Evolutionary conservation across 92 coral and sea anemone species (phyloP).

Genomic region (Umimayanthus kanabou): DNA sequence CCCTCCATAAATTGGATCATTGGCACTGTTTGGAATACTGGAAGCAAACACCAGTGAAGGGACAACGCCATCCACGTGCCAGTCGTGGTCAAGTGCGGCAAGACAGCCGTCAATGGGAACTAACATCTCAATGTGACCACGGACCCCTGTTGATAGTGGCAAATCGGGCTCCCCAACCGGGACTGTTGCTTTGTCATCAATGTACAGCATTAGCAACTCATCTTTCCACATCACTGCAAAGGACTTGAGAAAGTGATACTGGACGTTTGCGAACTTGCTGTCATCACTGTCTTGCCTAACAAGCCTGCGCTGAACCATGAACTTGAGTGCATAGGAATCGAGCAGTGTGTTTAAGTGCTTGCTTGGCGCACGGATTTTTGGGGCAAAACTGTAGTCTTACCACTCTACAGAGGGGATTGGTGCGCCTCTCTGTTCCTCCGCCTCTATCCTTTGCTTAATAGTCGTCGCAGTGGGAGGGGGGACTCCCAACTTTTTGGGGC

Average conservation of each 20-base stretch:
- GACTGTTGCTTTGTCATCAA: not conserved
- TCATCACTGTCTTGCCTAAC: conserved; percentile 5
- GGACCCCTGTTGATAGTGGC: not conserved
- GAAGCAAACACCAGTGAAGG: conserved; percentile 4
- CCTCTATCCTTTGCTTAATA: not conserved
- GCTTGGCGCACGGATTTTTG: not conserved
- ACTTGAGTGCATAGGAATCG: not conserved
- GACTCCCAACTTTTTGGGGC: no score
- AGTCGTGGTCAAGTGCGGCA: conserved; percentile 35
- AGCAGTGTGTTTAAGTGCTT: not conserved
- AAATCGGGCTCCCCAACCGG: conserved; percentile 24
- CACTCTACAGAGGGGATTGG: conserved; percentile 16
- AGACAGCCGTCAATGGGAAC: conserved; percentile 21
- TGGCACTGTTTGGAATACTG: not conserved
- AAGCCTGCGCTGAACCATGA: not conserved
- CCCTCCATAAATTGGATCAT: not conserved
- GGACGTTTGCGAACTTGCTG: not conserved
- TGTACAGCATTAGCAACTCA: conserved; percentile 1
- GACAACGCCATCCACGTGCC: conserved; percentile 5
- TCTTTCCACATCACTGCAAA: not conserved
- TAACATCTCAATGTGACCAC: not conserved
- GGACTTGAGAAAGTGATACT: no score
- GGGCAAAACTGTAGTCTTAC: not conserved
- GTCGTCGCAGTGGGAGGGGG: not conserved
- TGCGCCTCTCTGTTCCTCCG: conserved; percentile 12